Conservation (phyloP, 2,113 vertebrate species). For the Bagarius yarrelli region DNA sequence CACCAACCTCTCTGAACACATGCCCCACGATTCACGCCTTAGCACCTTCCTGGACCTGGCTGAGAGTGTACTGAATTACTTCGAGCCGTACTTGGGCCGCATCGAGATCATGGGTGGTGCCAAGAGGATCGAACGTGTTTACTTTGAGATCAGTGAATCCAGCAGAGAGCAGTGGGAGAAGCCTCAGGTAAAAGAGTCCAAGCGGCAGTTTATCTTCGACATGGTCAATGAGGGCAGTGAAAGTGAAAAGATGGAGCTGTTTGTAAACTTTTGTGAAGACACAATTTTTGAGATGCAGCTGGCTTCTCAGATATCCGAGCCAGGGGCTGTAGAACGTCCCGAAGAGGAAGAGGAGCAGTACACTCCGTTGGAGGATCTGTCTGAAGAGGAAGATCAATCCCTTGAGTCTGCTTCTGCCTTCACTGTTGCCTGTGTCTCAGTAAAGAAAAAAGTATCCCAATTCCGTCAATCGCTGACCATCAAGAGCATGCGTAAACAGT, state of each 20-base stretch:
- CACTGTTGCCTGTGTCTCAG: constrained; percentile 75
- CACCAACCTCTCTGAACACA: constrained; percentile 95
- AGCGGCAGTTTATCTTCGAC: constrained; percentile 96
- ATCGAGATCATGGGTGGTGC: constrained; percentile 97
- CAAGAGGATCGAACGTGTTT: constrained; percentile 94
- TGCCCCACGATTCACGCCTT: constrained; percentile 92
- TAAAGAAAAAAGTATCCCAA: constrained; percentile 73
- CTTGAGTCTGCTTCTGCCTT: constrained; percentile 85
- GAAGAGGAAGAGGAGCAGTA: constrained; percentile 76
- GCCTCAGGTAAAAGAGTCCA: constrained; percentile 97
- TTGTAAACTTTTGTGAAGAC: constrained; percentile 98
- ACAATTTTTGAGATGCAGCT: constrained; percentile 99
- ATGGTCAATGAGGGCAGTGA: constrained; percentile 96
- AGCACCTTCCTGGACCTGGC: constrained; percentile 86
- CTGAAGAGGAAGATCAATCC: constrained; percentile 73
- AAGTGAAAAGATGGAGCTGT: constrained; percentile 98
- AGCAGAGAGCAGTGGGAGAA: constrained; percentile 98
- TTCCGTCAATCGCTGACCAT: constrained; percentile 78
- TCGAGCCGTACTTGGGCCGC: constrained; percentile 92
- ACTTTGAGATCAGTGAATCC: constrained; percentile 97
- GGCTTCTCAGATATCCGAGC: constrained; percentile 94
- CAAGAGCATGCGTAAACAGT: constrained; percentile 82
- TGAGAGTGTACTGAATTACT: constrained; percentile 91
- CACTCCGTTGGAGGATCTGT: constrained; percentile 71
- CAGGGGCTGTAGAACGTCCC: constrained; percentile 77